Base-by-base conservation (phyloP, 2,888 invertebrate species). In the Phalera bucephala region DNA sequence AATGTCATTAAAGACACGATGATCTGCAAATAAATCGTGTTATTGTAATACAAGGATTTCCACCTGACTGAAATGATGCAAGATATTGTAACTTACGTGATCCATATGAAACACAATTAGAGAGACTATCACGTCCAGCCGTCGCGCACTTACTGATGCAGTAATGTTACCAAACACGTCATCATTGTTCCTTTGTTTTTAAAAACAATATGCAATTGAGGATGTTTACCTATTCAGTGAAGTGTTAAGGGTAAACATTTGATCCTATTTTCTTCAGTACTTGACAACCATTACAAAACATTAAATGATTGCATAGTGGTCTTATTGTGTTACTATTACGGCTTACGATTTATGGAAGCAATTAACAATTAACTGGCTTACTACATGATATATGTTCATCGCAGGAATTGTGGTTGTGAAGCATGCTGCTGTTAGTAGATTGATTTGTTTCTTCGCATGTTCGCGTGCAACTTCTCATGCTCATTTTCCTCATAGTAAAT, bases 21-120 rank as follows among this genome's bases (percentile, higher is more conserved):
- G 12, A 68, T 39, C 76, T 77, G 71, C 17, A 56, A 65, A 45
- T 28, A 36, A 34, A 29, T 34, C 26, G 2, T n/a, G 4, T 27
- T 27, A 29, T 29, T 29, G 3, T 17, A 27, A 25, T n/a, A n/a
- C n/a, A n/a, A n/a, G n/a, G n/a, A n/a, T n/a, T n/a, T n/a, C n/a
- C n/a, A n/a, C n/a, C n/a, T n/a, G 14, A 22, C 11, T 4, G 20
- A 2, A 6, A 7, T 3, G 13, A 26, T 7, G 11, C 8, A 22
- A 37, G 5, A 20, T 33, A 27, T 20, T n/a, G 31, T 5, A 33
- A 64, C 72, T 67, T 39, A 71, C 70, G 31, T 36, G 48, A 43
- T 64, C 55, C 62, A 67, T 66, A 40, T 33, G 46, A 44, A 28
- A 6, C 34, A 44, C 29, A 36, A 34, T 21, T 33, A 34, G 3